phyloP scores from a whole-genome alignment of 2,797 vertebrate genomes.

The Orestias chungarensis region DNA sequence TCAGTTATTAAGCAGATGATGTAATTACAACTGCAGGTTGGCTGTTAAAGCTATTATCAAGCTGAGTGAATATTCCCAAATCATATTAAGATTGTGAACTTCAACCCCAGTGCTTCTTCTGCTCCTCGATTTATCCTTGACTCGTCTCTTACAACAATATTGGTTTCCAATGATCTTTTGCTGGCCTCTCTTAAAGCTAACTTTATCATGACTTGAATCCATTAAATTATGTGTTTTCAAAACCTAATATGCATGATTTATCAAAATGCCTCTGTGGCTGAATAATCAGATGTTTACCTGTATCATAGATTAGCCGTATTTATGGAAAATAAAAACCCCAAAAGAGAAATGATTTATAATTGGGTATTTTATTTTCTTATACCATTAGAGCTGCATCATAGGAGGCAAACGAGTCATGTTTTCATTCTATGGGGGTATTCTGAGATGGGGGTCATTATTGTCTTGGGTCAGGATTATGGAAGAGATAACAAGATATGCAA shows the following conservation, averaged over 20 bases:
- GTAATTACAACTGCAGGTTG: constrained; percentile 80
- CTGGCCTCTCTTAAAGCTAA: constrained; percentile 21
- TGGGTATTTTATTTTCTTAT: not conserved
- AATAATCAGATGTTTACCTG: not conserved
- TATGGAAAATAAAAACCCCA: constrained; percentile 10
- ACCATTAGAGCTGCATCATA: constrained; percentile 13
- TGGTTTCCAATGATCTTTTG: constrained; percentile 27
- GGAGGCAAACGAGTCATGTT: constrained; percentile 34
- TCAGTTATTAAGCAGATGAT: constrained; percentile 83
- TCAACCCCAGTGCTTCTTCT: constrained; percentile 65
- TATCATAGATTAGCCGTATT: constrained; percentile 17
- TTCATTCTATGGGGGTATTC: constrained; percentile 21
- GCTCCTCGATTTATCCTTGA: constrained; percentile 62
- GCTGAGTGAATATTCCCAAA: constrained; percentile 76
- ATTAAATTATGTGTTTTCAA: constrained; percentile 19
- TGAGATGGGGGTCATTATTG: constrained; percentile 67
- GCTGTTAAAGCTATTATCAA: constrained; percentile 81
- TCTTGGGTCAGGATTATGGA: constrained; percentile 81
- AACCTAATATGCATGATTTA: not conserved
- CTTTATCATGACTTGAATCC: constrained; percentile 19
- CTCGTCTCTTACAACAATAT: constrained; percentile 55
- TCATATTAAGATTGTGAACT: constrained; percentile 74
- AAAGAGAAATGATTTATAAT: constrained; percentile 28
- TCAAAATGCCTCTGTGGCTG: not conserved
- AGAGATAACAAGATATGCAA: constrained; percentile 77